Evolutionary conservation across 2,888 invertebrate genomes (phyloP), one percentile per base, ranked within the genome.

Genomic region (Ennomos fuscantarius): DNA sequence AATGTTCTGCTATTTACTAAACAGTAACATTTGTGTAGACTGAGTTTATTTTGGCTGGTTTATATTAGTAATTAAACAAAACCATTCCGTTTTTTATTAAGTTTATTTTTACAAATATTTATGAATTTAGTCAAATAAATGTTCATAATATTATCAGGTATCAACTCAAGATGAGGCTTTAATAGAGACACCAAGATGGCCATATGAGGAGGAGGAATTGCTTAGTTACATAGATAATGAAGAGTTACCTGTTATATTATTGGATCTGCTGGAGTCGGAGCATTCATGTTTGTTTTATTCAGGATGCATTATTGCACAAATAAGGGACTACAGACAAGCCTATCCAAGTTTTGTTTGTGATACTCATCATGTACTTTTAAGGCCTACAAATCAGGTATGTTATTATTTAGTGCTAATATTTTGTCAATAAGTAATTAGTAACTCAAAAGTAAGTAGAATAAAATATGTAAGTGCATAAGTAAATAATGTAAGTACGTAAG

Each of bases 241-340:
- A 85, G 96, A 98, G 89, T 91, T 99, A 80, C 98, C 98, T 47
- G 96, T 97, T 61, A 95, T 96, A 78, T 93, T 98, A 56, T 93
- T 97, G 62, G 97, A 98, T 83, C 89, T 98, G 68, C 89, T 98
- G 61, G 97, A 97, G 81, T 93, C 95, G 8, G 96, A 96, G 79
- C 95, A 97, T 80, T 96, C 96, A 49, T 96, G 96, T 86, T 93
- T 98, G 60, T 97, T 97, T 90, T 97, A 98, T 86, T 96, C 95
- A 71, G 98, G 98, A 63, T 97, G 98, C 91, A 96, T 98, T 65
- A 96, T 98, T 81, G 97, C 96, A 72, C 97, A 98, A 93, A 94
- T 98, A 74, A 94, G 97, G 76, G 98, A 98, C 88, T 97, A 96
- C 83, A 94, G 98, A 79, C 96, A 96, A 89, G 95, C 95, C 69